Conservation (phyloP, 2,888 invertebrate genomes). For the Lithophane socia region DNA sequence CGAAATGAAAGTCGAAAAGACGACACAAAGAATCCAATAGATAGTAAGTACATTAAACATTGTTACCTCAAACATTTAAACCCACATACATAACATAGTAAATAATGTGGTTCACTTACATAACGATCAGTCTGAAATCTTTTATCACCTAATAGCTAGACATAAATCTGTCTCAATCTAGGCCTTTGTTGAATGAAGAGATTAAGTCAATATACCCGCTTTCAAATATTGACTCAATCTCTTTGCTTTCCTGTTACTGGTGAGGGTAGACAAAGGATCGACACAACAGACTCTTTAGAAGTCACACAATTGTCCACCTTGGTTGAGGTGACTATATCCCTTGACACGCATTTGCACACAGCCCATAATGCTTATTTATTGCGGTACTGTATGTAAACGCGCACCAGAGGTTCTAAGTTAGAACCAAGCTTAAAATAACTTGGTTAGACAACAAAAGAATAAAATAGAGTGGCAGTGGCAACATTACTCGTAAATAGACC, state of each 20-base stretch:
- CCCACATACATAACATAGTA: conserved; percentile 40
- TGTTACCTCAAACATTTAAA: conserved; percentile 46
- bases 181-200: conserved; percentile 49
- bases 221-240: no score
- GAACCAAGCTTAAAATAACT: conserved; percentile 8
- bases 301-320: background rate
- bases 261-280: background rate
- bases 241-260: conserved; percentile 25
- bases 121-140: conserved; percentile 43
- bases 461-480: conserved; percentile 5
- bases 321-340: background rate
- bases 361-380: conserved; percentile 22
- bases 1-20: conserved; percentile 79
- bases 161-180: conserved; percentile 57
- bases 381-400: background rate
- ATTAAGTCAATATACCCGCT: conserved; percentile 29
- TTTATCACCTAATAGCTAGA: conserved; percentile 52
- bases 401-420: background rate
- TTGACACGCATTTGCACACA: conserved; percentile 15
- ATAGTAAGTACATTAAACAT: conserved; percentile 38
- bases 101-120: conserved; percentile 42
- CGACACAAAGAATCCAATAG: conserved; percentile 66
- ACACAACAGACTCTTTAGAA: conserved; percentile 4
- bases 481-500: conserved; percentile 56
- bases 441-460: conserved; percentile 19